Base-by-base conservation (phyloP, 2,888 invertebrate genomes). In the Catocala fraxini region DNA sequence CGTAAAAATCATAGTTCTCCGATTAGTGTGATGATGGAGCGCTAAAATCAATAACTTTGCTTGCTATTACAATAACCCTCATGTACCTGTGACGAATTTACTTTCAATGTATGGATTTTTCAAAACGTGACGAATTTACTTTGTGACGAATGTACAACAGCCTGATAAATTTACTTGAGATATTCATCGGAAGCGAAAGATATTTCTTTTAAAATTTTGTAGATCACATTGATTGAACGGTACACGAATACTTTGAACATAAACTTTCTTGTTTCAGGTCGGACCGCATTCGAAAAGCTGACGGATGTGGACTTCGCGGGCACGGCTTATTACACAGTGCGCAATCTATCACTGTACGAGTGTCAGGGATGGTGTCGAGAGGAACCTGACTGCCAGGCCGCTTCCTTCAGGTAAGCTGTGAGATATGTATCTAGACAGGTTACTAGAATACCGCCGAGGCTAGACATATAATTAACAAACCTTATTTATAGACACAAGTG, bases 291-390 rank as follows among this genome's bases (percentile, higher is more conserved):
- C 85, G 98, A 98, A 91, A 99, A 99, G 91, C 95, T 98, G 70
- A 98, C 98, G 71, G 98, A 98, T 89, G 96, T 96, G 81, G 98
- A 98, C 90, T 99, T 98, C 89, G 95, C 97, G 59, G 98, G 98
- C 56, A 98, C 97, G 61, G 98, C 98, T 46, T 98, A 98, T 89
- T 98, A 98, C 93, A 98, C 97, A 57, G 98, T 98, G 57, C 96
- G 98, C 86, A 99, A 99, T 90, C 95, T 98, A 48, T 98, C 98
- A 12, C 95, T 99, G 51, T 98, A 98, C 94, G 98, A 98, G 90
- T 99, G 98, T 89, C 98, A 98, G 87, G 98, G 98, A 41, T 98
- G 98, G 98, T 99, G 98, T 88, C 95, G 98, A 54, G 98, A 98
- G 86, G 98, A 98, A 81, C 96, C 97, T 0, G 98, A 98, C 84